Conservation (phyloP, 2,888 invertebrate species). For the Lottia scabra region DNA sequence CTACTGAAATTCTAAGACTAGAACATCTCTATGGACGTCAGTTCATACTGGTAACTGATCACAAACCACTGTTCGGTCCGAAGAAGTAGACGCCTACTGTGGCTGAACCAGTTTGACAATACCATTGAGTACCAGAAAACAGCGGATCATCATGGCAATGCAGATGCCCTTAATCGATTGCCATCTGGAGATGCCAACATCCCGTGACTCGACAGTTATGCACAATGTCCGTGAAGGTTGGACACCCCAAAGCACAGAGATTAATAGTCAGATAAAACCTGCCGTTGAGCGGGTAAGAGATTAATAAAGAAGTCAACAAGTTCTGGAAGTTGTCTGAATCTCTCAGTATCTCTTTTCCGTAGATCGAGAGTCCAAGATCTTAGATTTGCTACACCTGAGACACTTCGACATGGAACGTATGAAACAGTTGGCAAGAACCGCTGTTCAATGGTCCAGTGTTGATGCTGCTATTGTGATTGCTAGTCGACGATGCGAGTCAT, state of each 20-base stretch:
- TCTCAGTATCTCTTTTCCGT: not conserved
- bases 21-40: constrained; percentile 22
- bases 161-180: constrained; percentile 4
- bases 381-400: constrained; percentile 10
- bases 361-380: constrained; percentile 12
- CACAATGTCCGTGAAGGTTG: no score
- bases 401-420: constrained; percentile 19
- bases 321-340: no score
- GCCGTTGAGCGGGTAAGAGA: no score
- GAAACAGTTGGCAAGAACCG: constrained; percentile 8
- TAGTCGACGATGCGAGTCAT: not conserved
- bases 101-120: constrained; percentile 61
- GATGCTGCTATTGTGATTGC: constrained; percentile 9
- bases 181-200: not conserved
- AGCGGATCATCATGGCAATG: constrained; percentile 5
- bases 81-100: constrained; percentile 19
- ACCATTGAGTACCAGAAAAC: constrained; percentile 5
- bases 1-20: no score
- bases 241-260: no score
- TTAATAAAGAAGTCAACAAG: no score
- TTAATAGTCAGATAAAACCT: no score
- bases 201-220: no score
- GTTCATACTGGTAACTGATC: constrained; percentile 20
- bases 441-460: constrained; percentile 9
- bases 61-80: not conserved